Evolutionary conservation across 2,797 vertebrate genomes (phyloP).

Genomic region (Sebastes taczanowskii): DNA sequence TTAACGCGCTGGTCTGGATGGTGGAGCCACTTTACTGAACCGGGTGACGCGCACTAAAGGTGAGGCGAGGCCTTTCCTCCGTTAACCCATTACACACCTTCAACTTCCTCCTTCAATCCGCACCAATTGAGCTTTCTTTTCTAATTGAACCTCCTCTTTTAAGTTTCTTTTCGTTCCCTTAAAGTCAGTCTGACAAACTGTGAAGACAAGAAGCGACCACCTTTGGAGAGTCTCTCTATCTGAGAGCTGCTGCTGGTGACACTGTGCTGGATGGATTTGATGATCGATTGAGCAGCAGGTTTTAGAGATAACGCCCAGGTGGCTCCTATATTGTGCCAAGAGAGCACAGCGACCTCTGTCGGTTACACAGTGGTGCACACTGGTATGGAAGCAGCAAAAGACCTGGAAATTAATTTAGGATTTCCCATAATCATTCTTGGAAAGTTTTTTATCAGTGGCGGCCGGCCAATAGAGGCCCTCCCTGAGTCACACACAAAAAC

Average conservation of each 20-base stretch:
- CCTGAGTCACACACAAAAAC: no score
- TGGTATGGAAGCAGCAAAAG: not conserved
- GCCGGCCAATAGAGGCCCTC: no score
- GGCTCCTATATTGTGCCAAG: not conserved
- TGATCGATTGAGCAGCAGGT: conserved; percentile 56
- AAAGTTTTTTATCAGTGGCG: no score
- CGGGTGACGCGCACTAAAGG: conserved; percentile 71
- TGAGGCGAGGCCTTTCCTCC: conserved; percentile 70
- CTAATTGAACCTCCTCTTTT: not conserved
- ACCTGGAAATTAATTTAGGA: not conserved
- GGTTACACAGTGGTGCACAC: not conserved
- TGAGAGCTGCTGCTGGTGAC: not conserved
- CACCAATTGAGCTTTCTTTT: not conserved
- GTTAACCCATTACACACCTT: conserved; percentile 68
- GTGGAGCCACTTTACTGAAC: conserved; percentile 46
- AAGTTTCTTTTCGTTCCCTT: not conserved
- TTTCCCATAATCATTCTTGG: no score
- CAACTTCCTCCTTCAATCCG: conserved; percentile 41
- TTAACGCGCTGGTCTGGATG: conserved; percentile 11
- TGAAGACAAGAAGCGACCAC: not conserved
- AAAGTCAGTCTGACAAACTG: not conserved
- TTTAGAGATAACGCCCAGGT: conserved; percentile 73
- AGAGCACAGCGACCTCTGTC: conserved; percentile 54
- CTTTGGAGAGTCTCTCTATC: not conserved
- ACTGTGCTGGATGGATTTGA: conserved; percentile 14